Evolutionary conservation across 1,140 invertebrate genomes (phyloP).

Genomic region (Leptestheria dahalacensis): DNA sequence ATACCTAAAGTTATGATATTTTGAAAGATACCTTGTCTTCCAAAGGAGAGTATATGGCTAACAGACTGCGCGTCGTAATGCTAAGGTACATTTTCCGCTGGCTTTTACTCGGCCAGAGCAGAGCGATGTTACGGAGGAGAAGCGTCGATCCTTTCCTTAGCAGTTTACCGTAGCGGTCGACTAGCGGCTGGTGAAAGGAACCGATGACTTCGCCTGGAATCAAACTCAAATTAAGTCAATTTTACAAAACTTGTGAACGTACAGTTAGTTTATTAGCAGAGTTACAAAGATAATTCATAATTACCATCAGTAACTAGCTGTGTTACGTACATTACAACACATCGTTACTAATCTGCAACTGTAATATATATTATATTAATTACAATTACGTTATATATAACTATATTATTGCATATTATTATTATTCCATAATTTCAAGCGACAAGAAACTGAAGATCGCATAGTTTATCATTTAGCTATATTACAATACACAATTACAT

Average conservation of each 20-base stretch:
- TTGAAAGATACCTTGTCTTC: neutral
- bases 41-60: neutral
- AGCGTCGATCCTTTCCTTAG: neutral
- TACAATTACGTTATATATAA: too few relatives aligned
- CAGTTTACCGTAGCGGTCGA: neutral
- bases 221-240: neutral
- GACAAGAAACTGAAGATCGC: too few relatives aligned
- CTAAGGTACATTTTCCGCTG: neutral
- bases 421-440: too few relatives aligned
- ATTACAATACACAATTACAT: neutral
- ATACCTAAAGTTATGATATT: neutral
- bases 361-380: too few relatives aligned
- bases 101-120: neutral
- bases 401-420: too few relatives aligned
- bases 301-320: too few relatives aligned
- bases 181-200: neutral
- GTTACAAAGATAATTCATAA: too few relatives aligned
- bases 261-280: too few relatives aligned
- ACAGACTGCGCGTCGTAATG: neutral
- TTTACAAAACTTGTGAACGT: too few relatives aligned
- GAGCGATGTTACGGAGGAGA: neutral
- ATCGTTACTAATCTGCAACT: too few relatives aligned
- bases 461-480: too few relatives aligned
- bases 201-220: neutral
- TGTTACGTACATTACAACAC: too few relatives aligned